Base-by-base conservation (phyloP, 2,797 vertebrate species). In the Sebastes oblongus region DNA sequence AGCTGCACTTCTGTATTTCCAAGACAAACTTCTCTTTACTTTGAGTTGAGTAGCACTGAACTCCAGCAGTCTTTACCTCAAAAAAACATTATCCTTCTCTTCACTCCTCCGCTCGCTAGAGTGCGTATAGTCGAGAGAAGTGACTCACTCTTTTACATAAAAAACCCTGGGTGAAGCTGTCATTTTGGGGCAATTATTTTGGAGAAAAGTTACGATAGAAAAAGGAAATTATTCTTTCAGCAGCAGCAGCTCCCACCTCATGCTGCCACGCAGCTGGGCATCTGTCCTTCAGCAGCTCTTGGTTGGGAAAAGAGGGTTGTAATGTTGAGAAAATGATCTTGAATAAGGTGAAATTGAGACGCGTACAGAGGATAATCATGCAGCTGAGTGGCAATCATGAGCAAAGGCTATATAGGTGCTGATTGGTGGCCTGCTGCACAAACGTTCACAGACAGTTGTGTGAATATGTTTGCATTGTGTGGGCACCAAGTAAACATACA, bases 61-160 rank as follows among this genome's bases (percentile, higher is more conserved):
- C 82, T 85, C 62, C 69, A 64, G 29, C 74, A 80, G 54, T 83
- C 66, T 86, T 87, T 86, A 76, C 77, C 74, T 30, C 54, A 30
- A 42, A 25, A 71, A 67, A 55, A 82, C 34, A 29, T 68, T 50
- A 52, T 74, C 52, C 75, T 66, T 69, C 77, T 80, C 76, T 72
- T 68, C 75, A 64, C 88, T 83, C 82, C 72, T 82, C 86, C 66
- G 11, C 82, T 75, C 14, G 1, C 65, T 27, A n/a, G 69, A 30
- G 73, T 39, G 67, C 80, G 77, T 80, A 39, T 39, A 89, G 81
- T 75, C 12, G 18, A 80, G 76, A 73, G 80, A 85, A 87, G 77
- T 92, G 87, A 91, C 42, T 90, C 88, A 86, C 54, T 78, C 56
- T 75, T 84, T 81, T 81, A 79, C 81, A 90, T 85, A 84, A 89